phyloP scores from a whole-genome alignment of 2,113 vertebrate genomes.

The Xiphophorus hellerii region DNA sequence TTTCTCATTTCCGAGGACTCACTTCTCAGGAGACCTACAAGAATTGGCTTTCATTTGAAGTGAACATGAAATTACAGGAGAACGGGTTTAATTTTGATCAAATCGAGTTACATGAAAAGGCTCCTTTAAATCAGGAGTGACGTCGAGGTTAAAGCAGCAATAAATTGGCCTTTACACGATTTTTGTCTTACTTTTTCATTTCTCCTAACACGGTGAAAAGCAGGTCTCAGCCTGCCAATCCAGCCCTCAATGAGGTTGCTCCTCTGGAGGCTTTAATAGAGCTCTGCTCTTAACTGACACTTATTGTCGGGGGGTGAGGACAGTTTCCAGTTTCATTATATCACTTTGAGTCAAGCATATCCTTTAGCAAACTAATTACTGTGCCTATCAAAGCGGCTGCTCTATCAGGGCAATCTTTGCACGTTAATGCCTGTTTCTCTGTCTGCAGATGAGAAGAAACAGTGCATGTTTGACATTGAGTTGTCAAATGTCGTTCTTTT shows the following conservation, averaged over 20 bases:
- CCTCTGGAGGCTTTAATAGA: slow-evolving; percentile 52
- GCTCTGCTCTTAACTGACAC: slow-evolving; percentile 63
- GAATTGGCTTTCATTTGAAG: slow-evolving; percentile 14
- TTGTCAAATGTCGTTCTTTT: slow-evolving; percentile 46
- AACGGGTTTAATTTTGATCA: slow-evolving; percentile 12
- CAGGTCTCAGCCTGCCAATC: slow-evolving; percentile 12
- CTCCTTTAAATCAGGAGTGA: not conserved
- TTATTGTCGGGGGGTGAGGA: slow-evolving; percentile 55
- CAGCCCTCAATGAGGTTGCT: slow-evolving; percentile 18
- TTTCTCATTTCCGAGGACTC: slow-evolving; percentile 20
- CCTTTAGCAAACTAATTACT: slow-evolving; percentile 68
- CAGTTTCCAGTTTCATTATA: slow-evolving; percentile 60
- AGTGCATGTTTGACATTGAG: slow-evolving; percentile 55
- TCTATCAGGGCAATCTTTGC: slow-evolving; percentile 43
- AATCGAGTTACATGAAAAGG: slow-evolving; percentile 2
- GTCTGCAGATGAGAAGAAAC: slow-evolving; percentile 32
- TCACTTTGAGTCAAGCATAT: slow-evolving; percentile 60
- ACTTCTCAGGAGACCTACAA: slow-evolving; percentile 16
- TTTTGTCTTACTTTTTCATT: slow-evolving; percentile 27
- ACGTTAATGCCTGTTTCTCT: slow-evolving; percentile 38
- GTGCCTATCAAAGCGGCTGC: slow-evolving; percentile 56
- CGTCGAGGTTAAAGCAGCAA: slow-evolving; percentile 1
- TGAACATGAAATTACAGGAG: not conserved
- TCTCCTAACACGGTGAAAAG: slow-evolving; percentile 26
- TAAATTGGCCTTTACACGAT: not conserved